Percentiles rank a stretch among this genome's conserved stretches.
phyloP scores from a whole-genome alignment of 2,888 invertebrate genomes.

The Patella ulyssiponensis region DNA sequence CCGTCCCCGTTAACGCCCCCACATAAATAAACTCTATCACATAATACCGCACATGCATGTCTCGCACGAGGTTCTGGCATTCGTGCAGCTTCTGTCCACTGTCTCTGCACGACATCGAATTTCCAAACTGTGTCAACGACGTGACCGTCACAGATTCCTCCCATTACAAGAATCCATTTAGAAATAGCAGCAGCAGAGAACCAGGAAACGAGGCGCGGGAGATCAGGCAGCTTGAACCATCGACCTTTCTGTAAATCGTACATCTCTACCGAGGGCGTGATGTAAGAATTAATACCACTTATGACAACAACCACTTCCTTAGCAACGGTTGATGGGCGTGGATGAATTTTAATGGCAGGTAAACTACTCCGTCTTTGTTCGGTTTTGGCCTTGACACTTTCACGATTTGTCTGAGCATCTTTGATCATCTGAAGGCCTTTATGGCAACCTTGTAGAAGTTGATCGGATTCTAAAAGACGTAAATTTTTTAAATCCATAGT shows the following conservation, averaged over 20 bases:
- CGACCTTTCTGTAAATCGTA: conserved; percentile 68
- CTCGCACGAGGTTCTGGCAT: conserved; percentile 67
- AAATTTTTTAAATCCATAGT: conserved; percentile 63
- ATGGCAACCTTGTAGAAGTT: conserved; percentile 57
- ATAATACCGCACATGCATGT: conserved; percentile 64
- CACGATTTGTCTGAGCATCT: conserved; percentile 62
- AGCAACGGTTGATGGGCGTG: conserved; percentile 70
- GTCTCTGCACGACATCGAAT: conserved; percentile 64
- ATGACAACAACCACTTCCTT: conserved; percentile 70
- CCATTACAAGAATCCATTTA: conserved; percentile 67
- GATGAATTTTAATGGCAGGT: conserved; percentile 58
- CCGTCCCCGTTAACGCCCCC: conserved; percentile 64
- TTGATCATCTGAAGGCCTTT: conserved; percentile 58
- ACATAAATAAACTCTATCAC: conserved; percentile 64
- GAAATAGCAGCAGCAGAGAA: conserved; percentile 63
- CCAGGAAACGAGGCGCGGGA: conserved; percentile 63
- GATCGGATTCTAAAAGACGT: conserved; percentile 56
- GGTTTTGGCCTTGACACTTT: conserved; percentile 62
- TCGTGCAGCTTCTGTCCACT: conserved; percentile 61
- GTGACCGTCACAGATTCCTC: conserved; percentile 66
- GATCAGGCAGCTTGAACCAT: conserved; percentile 65
- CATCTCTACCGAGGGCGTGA: conserved; percentile 66
- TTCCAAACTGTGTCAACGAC: conserved; percentile 65
- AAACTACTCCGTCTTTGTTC: conserved; percentile 66
- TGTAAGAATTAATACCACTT: conserved; percentile 56